phyloP scores from a whole-genome alignment of 2,888 invertebrate genomes.

The Hirudinaria manillensis region DNA sequence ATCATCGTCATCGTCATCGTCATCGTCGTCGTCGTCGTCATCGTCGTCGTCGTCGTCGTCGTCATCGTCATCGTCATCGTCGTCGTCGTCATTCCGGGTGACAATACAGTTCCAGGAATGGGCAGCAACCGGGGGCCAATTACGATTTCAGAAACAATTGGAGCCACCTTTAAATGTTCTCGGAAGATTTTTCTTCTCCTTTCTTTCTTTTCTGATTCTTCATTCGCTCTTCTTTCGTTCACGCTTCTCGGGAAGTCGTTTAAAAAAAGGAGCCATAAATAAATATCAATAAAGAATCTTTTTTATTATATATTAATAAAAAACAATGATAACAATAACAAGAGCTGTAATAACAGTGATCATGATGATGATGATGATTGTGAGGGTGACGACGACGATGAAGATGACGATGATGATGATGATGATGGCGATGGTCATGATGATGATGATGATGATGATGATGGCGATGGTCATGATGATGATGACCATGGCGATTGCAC shows the following conservation, averaged over 20 bases:
- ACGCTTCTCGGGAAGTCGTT: too few species aligned
- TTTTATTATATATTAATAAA: conserved; percentile 10
- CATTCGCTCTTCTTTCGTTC: too few species aligned
- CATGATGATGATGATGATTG: conserved; percentile 9
- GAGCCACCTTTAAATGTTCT: too few species aligned
- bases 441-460: background rate
- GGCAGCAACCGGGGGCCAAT: too few species aligned
- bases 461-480: background rate
- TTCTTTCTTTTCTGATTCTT: too few species aligned
- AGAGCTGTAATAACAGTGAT: background rate
- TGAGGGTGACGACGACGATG: background rate
- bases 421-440: conserved; percentile 5
- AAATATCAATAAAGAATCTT: too few species aligned
- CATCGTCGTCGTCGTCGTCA: conserved; percentile 15
- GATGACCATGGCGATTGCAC: background rate
- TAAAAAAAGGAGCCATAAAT: too few species aligned
- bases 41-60: conserved; percentile 14
- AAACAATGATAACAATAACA: conserved; percentile 1
- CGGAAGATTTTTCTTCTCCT: too few species aligned
- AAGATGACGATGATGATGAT: background rate
- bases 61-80: conserved; percentile 21
- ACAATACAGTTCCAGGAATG: background rate
- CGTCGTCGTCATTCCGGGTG: background rate
- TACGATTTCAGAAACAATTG: too few species aligned
- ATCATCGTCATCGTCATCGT: conserved; percentile 17